These are phyloP conservation scores for Gavialis gangeticus DNA, from an alignment of 2,113 vertebrate genomes.

Conservation along the genomic window DNA sequence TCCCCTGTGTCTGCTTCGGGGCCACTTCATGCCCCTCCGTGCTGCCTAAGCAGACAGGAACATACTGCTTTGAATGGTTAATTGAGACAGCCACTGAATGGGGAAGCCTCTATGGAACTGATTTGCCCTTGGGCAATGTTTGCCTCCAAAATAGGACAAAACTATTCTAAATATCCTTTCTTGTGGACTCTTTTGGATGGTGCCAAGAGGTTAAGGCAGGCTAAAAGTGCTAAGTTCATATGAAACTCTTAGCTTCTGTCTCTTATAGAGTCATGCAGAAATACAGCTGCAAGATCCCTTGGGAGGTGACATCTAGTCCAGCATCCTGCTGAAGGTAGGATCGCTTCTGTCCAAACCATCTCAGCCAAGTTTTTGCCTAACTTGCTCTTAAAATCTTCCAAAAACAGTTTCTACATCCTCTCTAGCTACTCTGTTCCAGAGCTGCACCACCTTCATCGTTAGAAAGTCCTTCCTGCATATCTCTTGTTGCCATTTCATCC, in stretches of 20 bases:
- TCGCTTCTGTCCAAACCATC: too few relatives aligned
- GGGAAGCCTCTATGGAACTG: background rate
- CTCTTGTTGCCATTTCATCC: too few relatives aligned
- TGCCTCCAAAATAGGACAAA: background rate
- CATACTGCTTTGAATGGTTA: background rate
- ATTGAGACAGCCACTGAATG: background rate
- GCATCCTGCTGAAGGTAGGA: too few relatives aligned
- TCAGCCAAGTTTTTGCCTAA: too few relatives aligned
- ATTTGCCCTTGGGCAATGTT: background rate
- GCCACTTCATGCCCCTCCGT: background rate
- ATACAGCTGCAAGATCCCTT: too few relatives aligned
- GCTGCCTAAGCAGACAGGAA: background rate
- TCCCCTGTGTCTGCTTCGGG: background rate
- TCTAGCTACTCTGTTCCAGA: too few relatives aligned
- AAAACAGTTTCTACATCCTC: too few relatives aligned
- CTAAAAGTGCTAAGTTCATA: background rate
- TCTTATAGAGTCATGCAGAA: too few relatives aligned
- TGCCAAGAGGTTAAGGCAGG: background rate
- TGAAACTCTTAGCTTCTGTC: background rate
- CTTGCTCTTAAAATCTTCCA: too few relatives aligned
- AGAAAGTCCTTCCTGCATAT: too few relatives aligned
- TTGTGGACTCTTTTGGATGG: background rate
- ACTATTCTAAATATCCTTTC: accelerated
- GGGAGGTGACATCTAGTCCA: too few relatives aligned
- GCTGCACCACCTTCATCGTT: too few relatives aligned